Percentiles rank a stretch among this genome's conserved stretches.
Conservation (phyloP, 2,113 vertebrate species). For the Castor canadensis region DNA sequence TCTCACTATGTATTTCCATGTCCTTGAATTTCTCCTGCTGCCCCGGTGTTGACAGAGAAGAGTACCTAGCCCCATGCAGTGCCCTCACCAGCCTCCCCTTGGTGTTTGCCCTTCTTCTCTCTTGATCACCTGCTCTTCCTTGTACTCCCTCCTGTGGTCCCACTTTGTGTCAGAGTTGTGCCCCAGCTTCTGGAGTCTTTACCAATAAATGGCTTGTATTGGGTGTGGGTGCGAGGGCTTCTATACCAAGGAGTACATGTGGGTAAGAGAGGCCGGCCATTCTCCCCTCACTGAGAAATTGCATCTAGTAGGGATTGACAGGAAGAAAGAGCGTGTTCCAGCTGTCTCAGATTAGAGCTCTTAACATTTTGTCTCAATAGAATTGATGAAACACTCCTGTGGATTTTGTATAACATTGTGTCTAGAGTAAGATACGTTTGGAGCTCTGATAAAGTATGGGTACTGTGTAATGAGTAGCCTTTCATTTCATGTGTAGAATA, state of each 20-base stretch:
- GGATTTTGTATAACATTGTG: neutral
- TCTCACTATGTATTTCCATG: neutral
- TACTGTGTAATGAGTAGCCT: neutral
- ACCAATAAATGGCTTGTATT: neutral
- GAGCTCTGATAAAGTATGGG: too few relatives aligned
- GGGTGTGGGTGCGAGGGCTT: neutral
- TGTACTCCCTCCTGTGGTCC: neutral
- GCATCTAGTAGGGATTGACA: neutral
- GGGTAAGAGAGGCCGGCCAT: neutral
- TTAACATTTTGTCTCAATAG: slow-evolving; percentile 24
- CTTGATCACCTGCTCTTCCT: neutral
- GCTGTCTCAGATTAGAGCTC: neutral
- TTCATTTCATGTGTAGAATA: slow-evolving; percentile 8
- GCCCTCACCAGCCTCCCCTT: neutral
- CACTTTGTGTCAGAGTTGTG: neutral
- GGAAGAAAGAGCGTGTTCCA: neutral
- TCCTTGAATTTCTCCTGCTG: neutral
- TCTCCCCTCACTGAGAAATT: neutral
- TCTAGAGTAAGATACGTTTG: too few relatives aligned
- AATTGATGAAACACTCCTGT: too few relatives aligned
- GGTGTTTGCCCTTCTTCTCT: neutral
- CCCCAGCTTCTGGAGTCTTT: neutral
- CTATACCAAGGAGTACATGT: neutral
- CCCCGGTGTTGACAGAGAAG: neutral
- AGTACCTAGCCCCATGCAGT: neutral